Percentiles rank a stretch among this genome's conserved stretches.
phyloP scores from a whole-genome alignment of 2,888 invertebrate species.

The Neoitamus cyanurus region DNA sequence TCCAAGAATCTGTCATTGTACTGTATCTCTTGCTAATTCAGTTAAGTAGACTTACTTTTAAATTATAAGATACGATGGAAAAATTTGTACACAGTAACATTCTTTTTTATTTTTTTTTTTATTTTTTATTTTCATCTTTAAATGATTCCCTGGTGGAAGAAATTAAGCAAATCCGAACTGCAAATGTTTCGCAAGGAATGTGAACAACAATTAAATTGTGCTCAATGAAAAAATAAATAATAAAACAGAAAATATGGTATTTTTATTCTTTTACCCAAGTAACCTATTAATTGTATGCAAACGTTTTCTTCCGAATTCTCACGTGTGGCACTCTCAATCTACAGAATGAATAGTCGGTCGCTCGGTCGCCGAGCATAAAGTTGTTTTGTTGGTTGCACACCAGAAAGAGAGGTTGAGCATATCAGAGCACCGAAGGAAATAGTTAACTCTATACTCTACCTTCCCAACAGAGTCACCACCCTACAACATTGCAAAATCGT shows the following conservation, averaged over 20 bases:
- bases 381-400: too few relatives aligned
- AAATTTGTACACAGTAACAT: conserved; percentile 13
- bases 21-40: conserved; percentile 22
- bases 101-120: not conserved
- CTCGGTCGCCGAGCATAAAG: too few relatives aligned
- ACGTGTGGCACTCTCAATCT: too few relatives aligned
- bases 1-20: not conserved
- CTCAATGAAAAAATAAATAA: conserved; percentile 43
- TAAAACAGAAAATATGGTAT: not conserved
- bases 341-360: too few relatives aligned
- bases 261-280: not conserved
- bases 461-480: too few relatives aligned
- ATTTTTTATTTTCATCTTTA: not conserved
- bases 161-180: conserved; percentile 17
- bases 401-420: too few relatives aligned
- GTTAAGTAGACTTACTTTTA: conserved; percentile 20
- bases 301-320: too few relatives aligned
- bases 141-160: conserved; percentile 45
- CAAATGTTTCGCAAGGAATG: conserved; percentile 23
- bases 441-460: too few relatives aligned
- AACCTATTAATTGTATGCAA: not conserved
- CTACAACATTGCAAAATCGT: too few relatives aligned
- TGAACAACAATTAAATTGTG: conserved; percentile 36
- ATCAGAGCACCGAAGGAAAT: too few relatives aligned
- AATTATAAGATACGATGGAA: conserved; percentile 28